Base-by-base conservation (phyloP, 2,113 vertebrate species). In the Oryzias woworae region DNA sequence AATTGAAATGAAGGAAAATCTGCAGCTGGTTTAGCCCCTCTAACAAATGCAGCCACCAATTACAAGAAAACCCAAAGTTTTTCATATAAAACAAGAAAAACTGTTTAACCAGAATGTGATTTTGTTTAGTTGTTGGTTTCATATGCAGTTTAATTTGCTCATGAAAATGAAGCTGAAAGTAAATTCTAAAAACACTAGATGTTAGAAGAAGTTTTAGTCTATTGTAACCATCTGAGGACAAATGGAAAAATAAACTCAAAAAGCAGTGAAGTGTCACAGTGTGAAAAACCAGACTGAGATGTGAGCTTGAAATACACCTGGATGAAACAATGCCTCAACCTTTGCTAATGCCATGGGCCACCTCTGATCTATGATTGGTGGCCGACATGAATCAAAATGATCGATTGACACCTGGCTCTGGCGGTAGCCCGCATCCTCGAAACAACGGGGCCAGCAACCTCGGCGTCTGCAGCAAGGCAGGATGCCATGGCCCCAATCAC, bases 331-430 rank as follows among this genome's bases (percentile, higher is more conserved):
- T 63, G 65, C 58, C 73, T 53, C 54, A 61, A 83, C 81, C 86
- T 88, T 86, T 82, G 62, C 62, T 60, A 80, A 81, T 86, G 84
- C 79, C 88, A 87, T 41, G 62, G 71, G 66, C 66, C 72, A 75
- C 71, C 75, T 89, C 84, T 86, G 82, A 87, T 89, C 81, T 81
- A 53, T 71, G 84, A 89, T 82, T 85, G 85, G 79, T 60, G 60
- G 62, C 70, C 50, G 18, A 87, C 84, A 87, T 90, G 83, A 90
- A 86, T 88, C 72, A 84, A 87, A 82, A 75, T 13, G 53, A 90
- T 87, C 78, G 78, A 85, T 87, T 81, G 87, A 78, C 82, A 83
- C 53, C 26, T 44, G 62, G 49, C 42, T 75, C 59, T 14, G 53
- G 72, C 67, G 52, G 63, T 80, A 84, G 45, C 64, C 58, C 4